These are phyloP conservation scores for Pseudomyrmex cubaensis DNA, from an alignment of 1,140 invertebrate species.

Conservation along the genomic window DNA sequence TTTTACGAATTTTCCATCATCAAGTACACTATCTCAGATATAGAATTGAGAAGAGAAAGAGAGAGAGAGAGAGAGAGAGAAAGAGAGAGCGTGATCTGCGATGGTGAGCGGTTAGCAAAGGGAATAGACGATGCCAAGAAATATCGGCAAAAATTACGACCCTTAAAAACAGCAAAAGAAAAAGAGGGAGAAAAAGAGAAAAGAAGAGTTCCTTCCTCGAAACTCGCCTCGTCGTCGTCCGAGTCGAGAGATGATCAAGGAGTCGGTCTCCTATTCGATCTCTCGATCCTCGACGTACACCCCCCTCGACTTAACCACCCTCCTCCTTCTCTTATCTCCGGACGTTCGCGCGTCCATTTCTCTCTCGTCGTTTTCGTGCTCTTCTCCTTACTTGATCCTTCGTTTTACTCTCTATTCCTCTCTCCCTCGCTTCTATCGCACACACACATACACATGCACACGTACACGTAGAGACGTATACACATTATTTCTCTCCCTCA, in stretches of 20 bases:
- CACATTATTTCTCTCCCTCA: conserved; percentile 55
- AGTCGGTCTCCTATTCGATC: conserved; percentile 51
- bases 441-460: neutral
- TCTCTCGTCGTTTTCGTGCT: conserved; percentile 61
- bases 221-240: neutral
- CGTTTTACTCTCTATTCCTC: conserved; percentile 56
- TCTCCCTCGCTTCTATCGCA: conserved; percentile 39
- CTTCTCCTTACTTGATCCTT: conserved; percentile 70
- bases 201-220: conserved; percentile 12
- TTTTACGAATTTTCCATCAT: conserved; percentile 19
- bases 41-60: conserved; percentile 1
- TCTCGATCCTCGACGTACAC: conserved; percentile 71
- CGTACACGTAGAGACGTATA: conserved; percentile 15
- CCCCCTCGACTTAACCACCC: conserved; percentile 5
- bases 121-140: conserved; percentile 56
- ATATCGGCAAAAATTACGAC: conserved; percentile 57
- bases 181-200: too few relatives aligned
- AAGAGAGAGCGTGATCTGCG: neutral
- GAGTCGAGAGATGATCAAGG: conserved; percentile 47
- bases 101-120: conserved; percentile 29
- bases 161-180: conserved; percentile 41
- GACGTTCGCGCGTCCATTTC: conserved; percentile 40
- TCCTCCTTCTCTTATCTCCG: conserved; percentile 19
- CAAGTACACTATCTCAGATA: conserved; percentile 9
- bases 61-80: conserved; percentile 10